A percentile compares a stretch with the other conserved stretches of the same genome.
These are phyloP conservation scores for Ganaspis brasiliensis DNA, from an alignment of 2,888 invertebrate species.

Conservation along the genomic window DNA sequence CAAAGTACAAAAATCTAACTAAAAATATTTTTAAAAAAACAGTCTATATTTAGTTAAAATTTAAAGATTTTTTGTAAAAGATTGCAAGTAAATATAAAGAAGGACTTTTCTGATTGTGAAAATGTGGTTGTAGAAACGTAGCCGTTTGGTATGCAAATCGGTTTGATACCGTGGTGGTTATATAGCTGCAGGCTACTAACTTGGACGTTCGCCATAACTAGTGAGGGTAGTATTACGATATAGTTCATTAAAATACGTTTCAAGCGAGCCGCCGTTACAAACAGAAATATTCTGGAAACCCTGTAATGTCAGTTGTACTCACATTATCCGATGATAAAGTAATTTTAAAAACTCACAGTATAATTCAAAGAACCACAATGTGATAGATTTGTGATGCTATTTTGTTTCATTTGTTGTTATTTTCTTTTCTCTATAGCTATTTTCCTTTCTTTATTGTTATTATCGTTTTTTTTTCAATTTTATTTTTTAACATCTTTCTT, in stretches of 20 bases:
- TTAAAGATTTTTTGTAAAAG: not conserved
- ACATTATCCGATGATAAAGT: slow-evolving; percentile 3
- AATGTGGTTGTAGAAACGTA: too few species aligned
- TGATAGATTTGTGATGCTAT: too few species aligned
- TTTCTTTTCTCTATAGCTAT: too few species aligned
- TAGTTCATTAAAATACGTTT: slow-evolving; percentile 70
- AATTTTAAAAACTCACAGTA: not conserved
- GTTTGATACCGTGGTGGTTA: slow-evolving; percentile 62
- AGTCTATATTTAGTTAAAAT: not conserved
- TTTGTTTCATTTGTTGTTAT: too few species aligned
- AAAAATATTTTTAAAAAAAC: too few species aligned
- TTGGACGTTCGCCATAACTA: slow-evolving; percentile 68
- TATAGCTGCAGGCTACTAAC: slow-evolving; percentile 63
- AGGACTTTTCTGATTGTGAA: slow-evolving; percentile 13
- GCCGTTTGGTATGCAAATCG: slow-evolving; percentile 71
- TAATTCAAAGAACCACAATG: too few species aligned
- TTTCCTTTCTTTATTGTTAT: too few species aligned
- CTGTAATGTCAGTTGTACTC: not conserved
- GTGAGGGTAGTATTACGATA: slow-evolving; percentile 59
- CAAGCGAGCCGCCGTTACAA: slow-evolving; percentile 21
- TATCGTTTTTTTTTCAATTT: too few species aligned
- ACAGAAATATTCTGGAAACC: slow-evolving; percentile 16
- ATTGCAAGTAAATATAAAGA: not conserved
- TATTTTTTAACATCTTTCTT: too few species aligned
- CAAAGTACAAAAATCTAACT: too few species aligned